A percentile compares a stretch with the other conserved stretches of the same genome.
phyloP scores from a whole-genome alignment of 2,888 invertebrate species.

The Cheilosia urbana region DNA sequence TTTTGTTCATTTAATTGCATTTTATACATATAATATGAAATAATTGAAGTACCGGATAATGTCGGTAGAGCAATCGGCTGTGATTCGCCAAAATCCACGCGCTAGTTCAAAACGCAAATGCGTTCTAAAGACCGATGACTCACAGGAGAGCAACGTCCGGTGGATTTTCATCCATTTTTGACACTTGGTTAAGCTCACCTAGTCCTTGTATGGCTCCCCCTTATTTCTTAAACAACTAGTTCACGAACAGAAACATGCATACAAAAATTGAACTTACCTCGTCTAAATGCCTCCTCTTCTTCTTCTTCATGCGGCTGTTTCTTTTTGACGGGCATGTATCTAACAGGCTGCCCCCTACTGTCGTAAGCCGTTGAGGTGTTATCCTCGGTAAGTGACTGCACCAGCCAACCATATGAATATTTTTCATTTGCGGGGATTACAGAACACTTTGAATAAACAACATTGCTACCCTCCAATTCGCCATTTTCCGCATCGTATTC shows the following conservation, averaged over 20 bases:
- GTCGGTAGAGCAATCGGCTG: too few relatives aligned
- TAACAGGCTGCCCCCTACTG: constrained; percentile 7
- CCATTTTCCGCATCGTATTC: background rate
- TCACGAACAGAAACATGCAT: background rate
- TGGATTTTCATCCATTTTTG: too few relatives aligned
- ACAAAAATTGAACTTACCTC: background rate
- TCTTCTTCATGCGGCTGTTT: background rate
- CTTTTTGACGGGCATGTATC: background rate
- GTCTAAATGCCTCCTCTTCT: constrained; percentile 1
- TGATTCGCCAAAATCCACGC: too few relatives aligned
- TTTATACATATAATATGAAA: too few relatives aligned
- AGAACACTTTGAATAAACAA: constrained; percentile 15
- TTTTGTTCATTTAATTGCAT: too few relatives aligned
- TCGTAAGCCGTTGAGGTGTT: constrained; percentile 13
- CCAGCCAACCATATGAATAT: constrained; percentile 27
- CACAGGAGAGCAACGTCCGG: too few relatives aligned
- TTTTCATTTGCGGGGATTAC: constrained; percentile 29
- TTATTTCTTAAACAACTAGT: too few relatives aligned
- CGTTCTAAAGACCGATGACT: too few relatives aligned
- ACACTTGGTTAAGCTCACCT: too few relatives aligned
- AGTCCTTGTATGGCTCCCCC: too few relatives aligned
- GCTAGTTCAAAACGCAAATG: too few relatives aligned
- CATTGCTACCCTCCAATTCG: background rate
- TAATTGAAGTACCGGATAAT: too few relatives aligned
- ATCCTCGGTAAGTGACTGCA: background rate